phyloP scores from a whole-genome alignment of 2,797 vertebrate species.

The Gambelia wislizenii region DNA sequence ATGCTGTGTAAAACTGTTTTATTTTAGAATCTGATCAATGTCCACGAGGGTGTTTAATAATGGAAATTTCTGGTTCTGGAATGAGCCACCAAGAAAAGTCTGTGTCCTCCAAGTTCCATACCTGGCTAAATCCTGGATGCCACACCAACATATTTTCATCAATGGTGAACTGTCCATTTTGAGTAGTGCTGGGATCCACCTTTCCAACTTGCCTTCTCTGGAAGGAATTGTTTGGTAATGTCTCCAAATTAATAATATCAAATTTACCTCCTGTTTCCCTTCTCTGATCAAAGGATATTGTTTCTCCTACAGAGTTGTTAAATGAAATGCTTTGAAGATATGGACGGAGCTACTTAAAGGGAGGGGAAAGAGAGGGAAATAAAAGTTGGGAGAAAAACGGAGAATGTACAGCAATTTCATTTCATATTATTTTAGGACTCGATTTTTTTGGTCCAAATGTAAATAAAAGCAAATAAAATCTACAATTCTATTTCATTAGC shows the following conservation, averaged over 20 bases:
- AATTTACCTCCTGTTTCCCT: neutral
- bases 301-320: conserved; percentile 13
- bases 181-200: neutral
- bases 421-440: no score
- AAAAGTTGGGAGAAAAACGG: no score
- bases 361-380: no score
- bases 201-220: neutral
- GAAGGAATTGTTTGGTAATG: conserved; percentile 6
- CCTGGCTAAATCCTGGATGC: neutral
- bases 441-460: no score
- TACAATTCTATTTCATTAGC: no score
- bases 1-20: no score
- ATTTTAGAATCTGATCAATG: no score
- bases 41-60: no score
- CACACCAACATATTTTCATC: neutral
- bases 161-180: neutral
- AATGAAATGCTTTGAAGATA: conserved; percentile 3
- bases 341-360: neutral
- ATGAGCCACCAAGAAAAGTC: no score
- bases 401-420: no score
- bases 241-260: conserved; percentile 1
- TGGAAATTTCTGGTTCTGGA: no score
- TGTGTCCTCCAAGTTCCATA: neutral
- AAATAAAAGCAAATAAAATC: no score
- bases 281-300: neutral